Evolutionary conservation across 2,113 vertebrate species (phyloP), one percentile per base, ranked within the genome.

Genomic region (Notarius lentiginosus): DNA sequence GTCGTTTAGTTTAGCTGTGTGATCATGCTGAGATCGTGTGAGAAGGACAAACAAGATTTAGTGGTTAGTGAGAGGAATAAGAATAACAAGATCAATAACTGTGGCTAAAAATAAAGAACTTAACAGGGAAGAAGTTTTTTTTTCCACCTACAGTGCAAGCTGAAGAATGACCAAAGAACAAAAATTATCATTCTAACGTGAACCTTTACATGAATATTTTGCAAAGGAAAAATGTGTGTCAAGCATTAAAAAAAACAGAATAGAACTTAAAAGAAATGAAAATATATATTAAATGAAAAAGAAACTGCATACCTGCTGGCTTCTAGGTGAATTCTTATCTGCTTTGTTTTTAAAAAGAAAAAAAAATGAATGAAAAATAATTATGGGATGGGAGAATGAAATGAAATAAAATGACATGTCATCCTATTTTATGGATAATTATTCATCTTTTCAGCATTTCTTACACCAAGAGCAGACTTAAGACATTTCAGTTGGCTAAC

Each of bases 1-100:
- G 95, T 97, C 97, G 94, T 94, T 97, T 98, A 97, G 93, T 95
- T 96, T 98, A 98, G 95, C 96, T 95, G 95, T 95, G 96, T 97
- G 96, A 94, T 98, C 97, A 97, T 97, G 98, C 98, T 99, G 96
- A 93, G 95, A 94, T 93, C 95, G 94, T 93, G 96, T 92, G 95
- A 95, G 96, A 92, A 96, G 96, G 94, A 95, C 84, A 70, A 87
- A 89, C 87, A 20, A 84, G 47, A 17, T 77, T 66, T 34, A 79
- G 76, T 79, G 68, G 83, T 88, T 88, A 90, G 84, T 87, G 47
- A 83, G 24, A 53, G 49, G 22, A 85, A 51, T n/a, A 49, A 66
- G 55, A 51, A 83, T 41, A 65, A 55, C 27, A 34, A 63, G 2
- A 55, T 55, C 11, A 65, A 17, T 47, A 47, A 63, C 58, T 14